These are phyloP conservation scores for Acrocyrtus sp. DNA, from an alignment of 2,888 invertebrate genomes.

Conservation along the genomic window DNA sequence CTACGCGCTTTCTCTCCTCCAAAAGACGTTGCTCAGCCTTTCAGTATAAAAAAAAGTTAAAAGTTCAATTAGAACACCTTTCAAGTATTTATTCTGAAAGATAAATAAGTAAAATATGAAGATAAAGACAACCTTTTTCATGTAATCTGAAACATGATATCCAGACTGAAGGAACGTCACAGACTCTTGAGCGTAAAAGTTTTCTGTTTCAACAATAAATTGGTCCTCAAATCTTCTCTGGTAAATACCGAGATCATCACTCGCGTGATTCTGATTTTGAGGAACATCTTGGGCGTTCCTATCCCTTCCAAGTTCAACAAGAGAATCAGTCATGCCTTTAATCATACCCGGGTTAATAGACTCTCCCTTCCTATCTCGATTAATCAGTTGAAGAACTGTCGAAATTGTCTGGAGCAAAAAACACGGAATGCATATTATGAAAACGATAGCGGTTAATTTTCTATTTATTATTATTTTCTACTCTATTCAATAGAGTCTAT, in stretches of 20 bases:
- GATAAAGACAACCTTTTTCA: constrained; percentile 26
- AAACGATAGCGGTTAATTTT: background rate
- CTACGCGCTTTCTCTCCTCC: constrained; percentile 43
- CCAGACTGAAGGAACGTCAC: constrained; percentile 18
- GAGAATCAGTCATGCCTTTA: constrained; percentile 31
- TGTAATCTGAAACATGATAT: constrained; percentile 24
- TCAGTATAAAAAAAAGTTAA: too few relatives aligned
- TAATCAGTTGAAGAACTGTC: constrained; percentile 32
- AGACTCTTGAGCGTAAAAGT: constrained; percentile 37
- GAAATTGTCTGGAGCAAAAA: constrained; percentile 25
- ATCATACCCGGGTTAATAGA: constrained; percentile 23
- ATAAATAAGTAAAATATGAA: background rate
- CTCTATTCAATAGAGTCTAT: too few relatives aligned
- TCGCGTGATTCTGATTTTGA: constrained; percentile 41
- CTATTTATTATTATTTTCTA: too few relatives aligned
- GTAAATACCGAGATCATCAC: constrained; percentile 44
- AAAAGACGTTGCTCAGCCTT: constrained; percentile 38
- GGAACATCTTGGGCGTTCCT: constrained; percentile 16
- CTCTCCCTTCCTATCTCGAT: constrained; percentile 27
- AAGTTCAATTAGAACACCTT: too few relatives aligned
- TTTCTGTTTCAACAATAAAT: constrained; percentile 44
- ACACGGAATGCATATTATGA: background rate
- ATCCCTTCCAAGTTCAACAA: constrained; percentile 48
- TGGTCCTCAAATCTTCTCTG: constrained; percentile 40
- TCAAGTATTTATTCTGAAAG: too few relatives aligned